Evolutionary conservation across 2,888 invertebrate genomes (phyloP).

Genomic region (Clunio marinus): DNA sequence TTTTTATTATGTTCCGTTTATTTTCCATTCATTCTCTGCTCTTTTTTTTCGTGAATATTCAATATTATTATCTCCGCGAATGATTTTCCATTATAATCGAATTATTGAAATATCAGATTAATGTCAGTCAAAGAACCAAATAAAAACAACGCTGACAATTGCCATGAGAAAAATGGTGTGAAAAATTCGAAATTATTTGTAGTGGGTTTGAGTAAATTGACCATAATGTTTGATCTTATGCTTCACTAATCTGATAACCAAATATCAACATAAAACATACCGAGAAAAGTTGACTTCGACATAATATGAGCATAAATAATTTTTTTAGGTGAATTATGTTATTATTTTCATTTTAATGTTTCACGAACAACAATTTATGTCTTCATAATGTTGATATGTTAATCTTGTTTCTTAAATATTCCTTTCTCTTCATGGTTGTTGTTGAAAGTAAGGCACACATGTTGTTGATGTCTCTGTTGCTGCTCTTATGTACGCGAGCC

Average conservation of each 20-base stretch:
- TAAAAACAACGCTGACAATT: slow-evolving; percentile 10
- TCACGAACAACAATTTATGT: slow-evolving; percentile 45
- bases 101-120: slow-evolving; percentile 25
- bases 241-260: slow-evolving; percentile 5
- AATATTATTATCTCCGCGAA: background rate
- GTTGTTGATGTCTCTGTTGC: background rate
- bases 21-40: too few relatives aligned
- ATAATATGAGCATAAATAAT: slow-evolving; percentile 35
- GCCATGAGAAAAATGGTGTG: background rate
- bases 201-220: slow-evolving; percentile 11
- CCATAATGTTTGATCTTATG: slow-evolving; percentile 13
- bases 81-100: slow-evolving; percentile 9
- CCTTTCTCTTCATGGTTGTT: background rate
- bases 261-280: background rate
- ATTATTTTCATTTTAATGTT: slow-evolving; percentile 29
- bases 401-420: slow-evolving; percentile 30
- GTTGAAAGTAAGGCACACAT: slow-evolving; percentile 28
- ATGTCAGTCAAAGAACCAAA: slow-evolving; percentile 5
- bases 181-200: slow-evolving; percentile 11
- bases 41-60: slow-evolving; percentile 17
- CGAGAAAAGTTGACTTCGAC: background rate
- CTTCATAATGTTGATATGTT: slow-evolving; percentile 43
- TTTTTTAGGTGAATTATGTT: slow-evolving; percentile 15
- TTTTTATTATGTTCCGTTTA: background rate
- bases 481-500: background rate